phyloP scores from a whole-genome alignment of 1,140 invertebrate species.

The Batillaria attramentaria region DNA sequence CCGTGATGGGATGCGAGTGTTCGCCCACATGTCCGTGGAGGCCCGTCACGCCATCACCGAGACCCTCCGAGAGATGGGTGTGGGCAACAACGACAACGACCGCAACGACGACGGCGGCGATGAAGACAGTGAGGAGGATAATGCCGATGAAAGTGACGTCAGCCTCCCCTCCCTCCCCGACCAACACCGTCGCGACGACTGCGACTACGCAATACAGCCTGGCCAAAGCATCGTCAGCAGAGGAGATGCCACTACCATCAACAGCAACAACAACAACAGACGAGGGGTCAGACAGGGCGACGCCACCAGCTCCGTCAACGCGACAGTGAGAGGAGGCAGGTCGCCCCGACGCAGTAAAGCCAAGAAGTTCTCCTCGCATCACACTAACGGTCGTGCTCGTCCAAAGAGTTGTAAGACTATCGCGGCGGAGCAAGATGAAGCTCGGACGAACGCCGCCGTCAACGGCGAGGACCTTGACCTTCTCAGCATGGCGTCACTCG shows the following conservation, averaged over 20 bases:
- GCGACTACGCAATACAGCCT: too few relatives aligned
- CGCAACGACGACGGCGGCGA: neutral
- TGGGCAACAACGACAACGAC: neutral
- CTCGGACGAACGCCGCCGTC: neutral
- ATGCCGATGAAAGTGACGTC: constrained; percentile 19
- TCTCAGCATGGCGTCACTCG: neutral
- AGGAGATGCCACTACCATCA: constrained; percentile 12
- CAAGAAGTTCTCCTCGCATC: neutral
- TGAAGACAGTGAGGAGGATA: neutral
- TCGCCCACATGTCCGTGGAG: constrained; percentile 56
- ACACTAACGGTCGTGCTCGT: neutral
- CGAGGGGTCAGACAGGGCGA: constrained; percentile 3
- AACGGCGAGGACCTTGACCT: neutral
- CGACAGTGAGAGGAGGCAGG: neutral
- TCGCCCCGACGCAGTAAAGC: neutral
- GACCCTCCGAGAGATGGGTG: constrained; percentile 45
- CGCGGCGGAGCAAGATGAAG: neutral
- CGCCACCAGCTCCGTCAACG: constrained; percentile 15
- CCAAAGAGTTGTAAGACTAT: neutral
- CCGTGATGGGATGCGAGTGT: constrained; percentile 10
- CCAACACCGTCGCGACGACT: neutral
- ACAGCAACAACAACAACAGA: constrained; percentile 10
- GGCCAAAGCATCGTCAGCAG: constrained; percentile 7
- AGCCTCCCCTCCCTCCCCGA: constrained; percentile 13
- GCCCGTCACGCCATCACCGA: constrained; percentile 53